Evolutionary conservation across 2,797 vertebrate genomes (phyloP).

Genomic region (Iguana delicatissima): DNA sequence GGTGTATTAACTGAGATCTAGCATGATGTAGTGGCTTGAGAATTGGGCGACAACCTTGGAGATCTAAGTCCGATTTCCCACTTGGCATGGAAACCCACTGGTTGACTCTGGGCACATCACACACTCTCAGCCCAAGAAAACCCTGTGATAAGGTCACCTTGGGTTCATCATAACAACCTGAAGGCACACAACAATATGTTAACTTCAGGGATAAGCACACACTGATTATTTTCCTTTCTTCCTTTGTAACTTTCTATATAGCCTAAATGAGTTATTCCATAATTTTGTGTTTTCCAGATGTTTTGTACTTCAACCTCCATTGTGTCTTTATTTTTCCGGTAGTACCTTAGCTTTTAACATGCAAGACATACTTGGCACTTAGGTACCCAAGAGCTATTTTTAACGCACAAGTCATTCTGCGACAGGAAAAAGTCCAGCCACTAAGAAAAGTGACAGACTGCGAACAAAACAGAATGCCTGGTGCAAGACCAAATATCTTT

Average conservation of each 20-base stretch:
- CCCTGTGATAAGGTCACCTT: no score
- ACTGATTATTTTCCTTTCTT: background rate
- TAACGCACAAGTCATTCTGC: conserved; percentile 11
- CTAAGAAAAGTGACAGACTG: background rate
- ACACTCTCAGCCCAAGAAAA: no score
- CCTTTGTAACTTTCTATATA: background rate
- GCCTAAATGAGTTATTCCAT: background rate
- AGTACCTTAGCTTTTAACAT: background rate
- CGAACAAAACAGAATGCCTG: background rate
- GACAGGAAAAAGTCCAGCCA: background rate
- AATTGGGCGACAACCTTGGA: no score
- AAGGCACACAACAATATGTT: no score
- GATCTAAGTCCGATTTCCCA: no score
- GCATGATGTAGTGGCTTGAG: no score
- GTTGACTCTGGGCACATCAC: no score
- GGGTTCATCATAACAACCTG: no score
- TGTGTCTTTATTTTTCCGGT: conserved; percentile 28
- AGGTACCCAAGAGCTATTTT: background rate
- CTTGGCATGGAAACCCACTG: no score
- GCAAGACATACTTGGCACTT: conserved; percentile 12
- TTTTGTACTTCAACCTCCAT: background rate
- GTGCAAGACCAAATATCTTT: background rate
- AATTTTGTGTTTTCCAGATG: background rate
- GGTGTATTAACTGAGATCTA: no score
- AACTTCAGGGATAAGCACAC: background rate